Conservation (phyloP, 1,140 invertebrate species). For the Lepeophtheirus salmonis region DNA sequence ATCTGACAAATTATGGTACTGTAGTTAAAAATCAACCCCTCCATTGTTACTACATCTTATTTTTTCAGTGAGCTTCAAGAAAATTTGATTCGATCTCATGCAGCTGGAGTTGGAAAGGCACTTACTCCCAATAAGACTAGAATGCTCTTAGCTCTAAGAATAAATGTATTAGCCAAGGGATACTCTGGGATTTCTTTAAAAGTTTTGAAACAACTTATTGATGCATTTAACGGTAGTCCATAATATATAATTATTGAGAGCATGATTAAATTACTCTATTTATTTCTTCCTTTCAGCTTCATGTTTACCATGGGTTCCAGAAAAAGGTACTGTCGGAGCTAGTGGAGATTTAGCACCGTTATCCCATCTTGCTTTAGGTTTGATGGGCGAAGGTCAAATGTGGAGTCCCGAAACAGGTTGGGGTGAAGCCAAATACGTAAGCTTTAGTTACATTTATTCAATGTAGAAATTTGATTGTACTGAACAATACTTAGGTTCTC, state of each 20-base stretch:
- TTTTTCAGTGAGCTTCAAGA: constrained; percentile 41
- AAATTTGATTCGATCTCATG: constrained; percentile 49
- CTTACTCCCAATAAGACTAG: constrained; percentile 40
- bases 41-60: background rate
- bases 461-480: too few relatives aligned
- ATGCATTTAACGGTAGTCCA: constrained; percentile 45
- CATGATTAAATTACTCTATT: too few relatives aligned
- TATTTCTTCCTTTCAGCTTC: constrained; percentile 33
- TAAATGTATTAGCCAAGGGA: constrained; percentile 52
- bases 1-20: constrained; percentile 39
- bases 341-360: constrained; percentile 50
- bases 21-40: background rate
- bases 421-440: constrained; percentile 41
- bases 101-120: constrained; percentile 46
- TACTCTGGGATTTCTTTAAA: constrained; percentile 45
- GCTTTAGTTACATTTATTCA: constrained; percentile 22
- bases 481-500: constrained; percentile 28
- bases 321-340: constrained; percentile 52
- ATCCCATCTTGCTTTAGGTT: constrained; percentile 44
- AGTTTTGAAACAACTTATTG: constrained; percentile 41
- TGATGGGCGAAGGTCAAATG: constrained; percentile 57
- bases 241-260: constrained; percentile 9
- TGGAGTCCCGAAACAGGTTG: constrained; percentile 51
- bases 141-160: constrained; percentile 47
- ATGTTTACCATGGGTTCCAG: constrained; percentile 50